Evolutionary conservation across 2,888 invertebrate species (phyloP).

Genomic region (Pristionchus japonicus): DNA sequence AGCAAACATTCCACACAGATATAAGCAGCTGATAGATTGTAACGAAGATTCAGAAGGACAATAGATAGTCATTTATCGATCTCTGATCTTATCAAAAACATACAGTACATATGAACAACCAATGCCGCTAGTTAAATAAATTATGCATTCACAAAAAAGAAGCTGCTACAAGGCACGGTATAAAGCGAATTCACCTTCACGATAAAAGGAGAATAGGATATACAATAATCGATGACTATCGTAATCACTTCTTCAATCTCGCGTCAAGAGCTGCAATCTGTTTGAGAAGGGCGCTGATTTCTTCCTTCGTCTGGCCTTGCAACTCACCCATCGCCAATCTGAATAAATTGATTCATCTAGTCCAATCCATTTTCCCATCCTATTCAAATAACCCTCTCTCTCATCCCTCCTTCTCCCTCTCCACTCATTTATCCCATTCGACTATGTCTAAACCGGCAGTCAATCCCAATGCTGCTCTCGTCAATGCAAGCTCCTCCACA

Average conservation of each 20-base stretch:
- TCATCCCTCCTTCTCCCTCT: background rate
- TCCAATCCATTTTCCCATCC: background rate
- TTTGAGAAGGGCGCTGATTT: conserved; percentile 40
- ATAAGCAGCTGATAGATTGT: background rate
- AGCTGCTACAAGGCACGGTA: conserved; percentile 25
- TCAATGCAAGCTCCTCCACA: background rate
- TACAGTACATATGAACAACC: conserved; percentile 37
- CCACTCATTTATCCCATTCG: background rate
- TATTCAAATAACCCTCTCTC: background rate
- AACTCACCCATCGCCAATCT: conserved; percentile 32
- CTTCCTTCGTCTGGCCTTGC: conserved; percentile 47
- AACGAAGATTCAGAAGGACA: background rate
- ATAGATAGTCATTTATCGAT: background rate
- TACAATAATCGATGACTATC: background rate
- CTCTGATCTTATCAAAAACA: conserved; percentile 23
- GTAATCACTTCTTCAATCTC: conserved; percentile 37
- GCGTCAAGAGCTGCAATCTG: conserved; percentile 39
- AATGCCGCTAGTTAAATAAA: conserved; percentile 19
- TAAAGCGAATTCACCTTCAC: conserved; percentile 12
- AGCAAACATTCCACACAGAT: conserved; percentile 11
- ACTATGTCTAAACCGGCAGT: conserved; percentile 23
- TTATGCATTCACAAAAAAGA: conserved; percentile 43
- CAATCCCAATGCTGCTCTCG: too few relatives aligned
- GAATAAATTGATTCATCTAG: background rate
- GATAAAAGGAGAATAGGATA: background rate